Evolutionary conservation across 2,113 vertebrate genomes (phyloP), one percentile per base, ranked within the genome.

Genomic region (Gadus macrocephalus): DNA sequence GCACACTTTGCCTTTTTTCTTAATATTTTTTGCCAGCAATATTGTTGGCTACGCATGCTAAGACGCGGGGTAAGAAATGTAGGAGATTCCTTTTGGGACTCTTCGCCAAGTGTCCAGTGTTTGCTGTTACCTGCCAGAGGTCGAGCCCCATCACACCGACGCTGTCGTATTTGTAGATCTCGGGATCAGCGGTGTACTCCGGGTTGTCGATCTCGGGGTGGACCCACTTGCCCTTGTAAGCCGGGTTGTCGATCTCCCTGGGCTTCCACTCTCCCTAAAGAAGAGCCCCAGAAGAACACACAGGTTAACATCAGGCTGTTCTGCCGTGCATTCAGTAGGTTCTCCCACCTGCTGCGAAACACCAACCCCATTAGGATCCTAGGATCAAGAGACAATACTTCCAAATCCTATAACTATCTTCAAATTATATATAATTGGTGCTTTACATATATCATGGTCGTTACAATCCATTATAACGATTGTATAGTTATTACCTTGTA

Each of bases 151-250:
- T 87, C 75, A 96, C 93, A 15, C 86, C 90, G 55, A 86, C 79
- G 69, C 90, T 93, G 53, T 83, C 81, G 62, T 91, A 92, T 77
- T 90, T 92, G 84, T 92, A 95, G 87, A 95, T 90, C 74, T 87
- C 91, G 14, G 86, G 55, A 68, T 94, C 91, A 8, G 91, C 79
- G 4, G 83, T 92, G 80, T 94, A 93, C 79, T 95, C 91, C 0
- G 93, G 92, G 74, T 96, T 97, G 81, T 95, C 92, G 61, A 92
- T 92, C 85, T 94, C 91, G 67, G 93, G 94, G 74, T 95, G 92
- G 65, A 92, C 84, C 91, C 91, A 95, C 72, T 93, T 92, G 17
- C 92, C 92, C 80, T 94, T 93, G 81, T 90, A 95, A 72, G 83
- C 92, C 60, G 92, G 92, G 68, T 94, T 95, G 83, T 91, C 84